Evolutionary conservation across 2,888 invertebrate genomes (phyloP).

Genomic region (Acleris literana): DNA sequence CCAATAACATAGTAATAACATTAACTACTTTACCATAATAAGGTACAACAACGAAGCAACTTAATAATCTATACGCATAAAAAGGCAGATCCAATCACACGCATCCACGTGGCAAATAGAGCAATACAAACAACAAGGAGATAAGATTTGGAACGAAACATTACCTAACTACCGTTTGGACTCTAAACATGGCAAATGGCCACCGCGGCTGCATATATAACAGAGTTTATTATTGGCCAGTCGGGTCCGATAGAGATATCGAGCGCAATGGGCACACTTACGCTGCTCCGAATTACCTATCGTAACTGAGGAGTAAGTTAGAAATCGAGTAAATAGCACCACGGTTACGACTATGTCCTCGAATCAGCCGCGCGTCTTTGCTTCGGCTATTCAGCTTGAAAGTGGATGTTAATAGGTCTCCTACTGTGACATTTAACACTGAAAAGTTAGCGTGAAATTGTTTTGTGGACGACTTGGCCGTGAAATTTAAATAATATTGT

Average conservation of each 20-base stretch:
- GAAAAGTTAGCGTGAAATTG: too few relatives aligned
- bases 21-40: background rate
- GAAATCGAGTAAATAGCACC: conserved; percentile 50
- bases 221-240: conserved; percentile 51
- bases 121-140: conserved; percentile 17
- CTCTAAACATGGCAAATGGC: conserved; percentile 26
- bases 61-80: background rate
- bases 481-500: too few relatives aligned
- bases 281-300: conserved; percentile 56
- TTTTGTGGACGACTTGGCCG: too few relatives aligned
- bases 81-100: conserved; percentile 1
- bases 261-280: conserved; percentile 53
- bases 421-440: background rate
- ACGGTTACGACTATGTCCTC: conserved; percentile 42
- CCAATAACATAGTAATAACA: too few relatives aligned
- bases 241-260: conserved; percentile 52
- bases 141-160: conserved; percentile 14
- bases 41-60: background rate
- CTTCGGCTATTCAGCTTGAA: conserved; percentile 7
- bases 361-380: conserved; percentile 4
- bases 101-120: conserved; percentile 8
- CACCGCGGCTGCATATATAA: conserved; percentile 47
- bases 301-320: conserved; percentile 53
- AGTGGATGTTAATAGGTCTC: background rate
- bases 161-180: conserved; percentile 29